Percentiles rank a stretch among this genome's conserved stretches.
Evolutionary conservation across 2,113 vertebrate genomes (phyloP).

Genomic region (Synchiropus splendidus): DNA sequence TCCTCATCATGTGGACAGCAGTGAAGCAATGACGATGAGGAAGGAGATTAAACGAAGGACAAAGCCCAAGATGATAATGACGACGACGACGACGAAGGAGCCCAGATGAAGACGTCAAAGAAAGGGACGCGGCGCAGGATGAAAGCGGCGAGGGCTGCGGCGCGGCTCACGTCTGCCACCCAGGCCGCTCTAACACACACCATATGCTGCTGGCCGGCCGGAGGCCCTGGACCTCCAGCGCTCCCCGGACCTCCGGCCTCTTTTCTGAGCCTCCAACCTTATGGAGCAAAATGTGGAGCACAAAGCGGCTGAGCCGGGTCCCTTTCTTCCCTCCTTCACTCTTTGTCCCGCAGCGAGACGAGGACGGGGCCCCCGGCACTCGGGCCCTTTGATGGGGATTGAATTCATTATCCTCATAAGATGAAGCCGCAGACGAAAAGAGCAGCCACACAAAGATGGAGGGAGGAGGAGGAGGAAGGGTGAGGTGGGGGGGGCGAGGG

Average conservation of each 20-base stretch:
- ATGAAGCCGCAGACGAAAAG: too few species aligned
- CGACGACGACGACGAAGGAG: neutral
- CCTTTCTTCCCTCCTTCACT: conserved; percentile 76
- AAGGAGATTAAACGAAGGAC: neutral
- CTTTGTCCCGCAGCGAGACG: conserved; percentile 65
- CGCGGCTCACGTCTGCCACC: conserved; percentile 20
- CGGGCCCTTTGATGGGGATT: conserved; percentile 85
- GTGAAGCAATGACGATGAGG: neutral
- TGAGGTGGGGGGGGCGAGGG: too few species aligned
- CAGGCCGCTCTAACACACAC: conserved; percentile 58
- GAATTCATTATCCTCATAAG: too few species aligned
- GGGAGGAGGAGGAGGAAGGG: too few species aligned
- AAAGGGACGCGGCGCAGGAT: too few species aligned
- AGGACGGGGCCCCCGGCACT: conserved; percentile 80
- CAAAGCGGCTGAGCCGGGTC: conserved; percentile 48
- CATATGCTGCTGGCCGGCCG: conserved; percentile 77
- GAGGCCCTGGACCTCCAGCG: conserved; percentile 37
- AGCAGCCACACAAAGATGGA: too few species aligned
- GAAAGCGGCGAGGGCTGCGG: too few species aligned
- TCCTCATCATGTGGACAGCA: neutral
- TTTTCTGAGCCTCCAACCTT: conserved; percentile 32
- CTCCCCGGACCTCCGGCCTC: conserved; percentile 75
- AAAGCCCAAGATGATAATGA: neutral
- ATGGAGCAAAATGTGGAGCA: conserved; percentile 37
- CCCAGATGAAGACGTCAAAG: too few species aligned